phyloP scores from a whole-genome alignment of 2,797 vertebrate species.

The Cephalopachus bancanus region DNA sequence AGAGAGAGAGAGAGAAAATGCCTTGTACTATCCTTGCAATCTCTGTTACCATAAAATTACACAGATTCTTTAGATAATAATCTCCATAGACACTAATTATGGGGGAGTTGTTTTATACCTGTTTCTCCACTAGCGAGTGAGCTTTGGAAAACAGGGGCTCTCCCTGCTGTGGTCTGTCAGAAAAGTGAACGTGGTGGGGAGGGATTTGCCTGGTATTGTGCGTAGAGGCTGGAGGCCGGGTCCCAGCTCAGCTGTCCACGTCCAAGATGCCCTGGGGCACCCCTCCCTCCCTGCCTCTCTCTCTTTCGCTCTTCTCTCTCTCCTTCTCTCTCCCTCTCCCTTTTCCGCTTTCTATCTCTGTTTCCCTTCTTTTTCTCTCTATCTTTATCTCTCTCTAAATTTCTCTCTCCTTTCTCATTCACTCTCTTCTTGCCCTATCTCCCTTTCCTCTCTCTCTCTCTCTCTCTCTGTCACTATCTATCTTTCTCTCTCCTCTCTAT shows the following conservation, averaged over 20 bases:
- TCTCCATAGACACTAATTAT: background rate
- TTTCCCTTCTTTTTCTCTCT: too few relatives aligned
- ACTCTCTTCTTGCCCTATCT: too few relatives aligned
- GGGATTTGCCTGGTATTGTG: rapidly evolving
- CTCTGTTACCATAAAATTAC: background rate
- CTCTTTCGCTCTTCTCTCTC: too few relatives aligned
- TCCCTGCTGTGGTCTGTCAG: rapidly evolving
- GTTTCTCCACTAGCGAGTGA: background rate
- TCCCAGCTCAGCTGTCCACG: background rate
- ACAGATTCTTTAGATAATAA: background rate
- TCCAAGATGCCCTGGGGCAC: background rate
- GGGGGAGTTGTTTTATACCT: rapidly evolving
- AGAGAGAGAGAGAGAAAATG: too few relatives aligned
- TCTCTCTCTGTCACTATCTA: too few relatives aligned
- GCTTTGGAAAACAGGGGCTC: too few relatives aligned
- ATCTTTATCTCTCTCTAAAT: background rate
- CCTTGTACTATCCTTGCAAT: rapidly evolving
- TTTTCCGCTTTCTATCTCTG: too few relatives aligned
- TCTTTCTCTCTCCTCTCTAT: too few relatives aligned
- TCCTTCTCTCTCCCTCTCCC: too few relatives aligned
- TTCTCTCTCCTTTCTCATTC: too few relatives aligned
- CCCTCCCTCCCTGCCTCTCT: too few relatives aligned
- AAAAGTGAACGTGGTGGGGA: background rate
- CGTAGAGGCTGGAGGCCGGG: background rate
- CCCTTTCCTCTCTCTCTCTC: too few relatives aligned